Base-by-base conservation (phyloP, 2,113 vertebrate genomes). In the Halcyon senegalensis region DNA sequence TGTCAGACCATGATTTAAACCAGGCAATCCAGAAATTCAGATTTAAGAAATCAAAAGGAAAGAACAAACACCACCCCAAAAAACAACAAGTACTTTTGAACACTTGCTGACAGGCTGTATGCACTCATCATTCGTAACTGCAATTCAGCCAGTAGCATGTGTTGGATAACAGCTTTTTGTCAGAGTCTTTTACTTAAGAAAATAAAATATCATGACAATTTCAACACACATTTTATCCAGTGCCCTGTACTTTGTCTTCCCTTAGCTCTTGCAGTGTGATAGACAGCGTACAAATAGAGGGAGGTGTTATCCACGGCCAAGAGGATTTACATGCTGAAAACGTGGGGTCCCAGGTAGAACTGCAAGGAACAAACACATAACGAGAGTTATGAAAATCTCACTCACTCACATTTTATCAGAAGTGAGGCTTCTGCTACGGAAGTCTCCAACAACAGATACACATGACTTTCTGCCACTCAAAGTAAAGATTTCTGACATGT, bases 391-490 rank as follows among this genome's bases (percentile, higher is more conserved):
- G 10, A 76, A 73, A 72, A n/a, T 17, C 20, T 64, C 21, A n/a
- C 43, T 16, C 8, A 21, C 4, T 27, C 8, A 62, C 16, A 41
- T 28, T 48, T 56, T 28, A 69, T 48, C 5, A 83, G 37, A 68
- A 77, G 50, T 14, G 1, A 89, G 33, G 14, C 4, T 85, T 92
- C 83, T 79, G 72, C 55, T 44, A 50, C 3, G 41, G 58, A 75
- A 67, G 35, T 58, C 62, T 93, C 58, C 33, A 72, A 83, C 44
- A 92, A 55, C 23, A 83, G 84, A 92, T 84, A 89, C 46, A 60
- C 93, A 95, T 70, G 16, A 56, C 55, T 91, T 96, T 77, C 77
- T 93, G 53, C 78, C 64, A 30, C 78, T 84, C 72, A 31, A 53
- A 25, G 16, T 79, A 86, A 82, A 83, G 35, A 41, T 84, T 73